Conservation (phyloP, 30 jellyfish, hydroid and myxozoan species). For the Cassiopea xamachana region DNA sequence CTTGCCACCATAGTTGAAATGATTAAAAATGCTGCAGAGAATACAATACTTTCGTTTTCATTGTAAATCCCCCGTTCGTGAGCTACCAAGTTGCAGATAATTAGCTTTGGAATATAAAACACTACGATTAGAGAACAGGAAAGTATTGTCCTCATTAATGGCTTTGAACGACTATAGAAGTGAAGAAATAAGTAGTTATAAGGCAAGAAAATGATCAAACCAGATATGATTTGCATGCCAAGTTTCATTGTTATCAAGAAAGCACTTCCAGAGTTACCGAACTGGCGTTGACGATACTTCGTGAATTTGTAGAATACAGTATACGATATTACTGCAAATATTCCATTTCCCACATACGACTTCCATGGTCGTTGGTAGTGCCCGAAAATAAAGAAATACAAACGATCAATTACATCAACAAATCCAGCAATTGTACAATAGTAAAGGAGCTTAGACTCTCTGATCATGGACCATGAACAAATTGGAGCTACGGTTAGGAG, state of each 20-base stretch:
- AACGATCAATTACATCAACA: conserved; percentile 2
- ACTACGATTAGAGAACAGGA: conserved; percentile 1
- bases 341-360: conserved; percentile 17
- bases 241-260: neutral
- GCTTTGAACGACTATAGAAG: neutral
- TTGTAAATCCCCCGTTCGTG: neutral
- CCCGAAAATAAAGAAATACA: conserved; percentile 9
- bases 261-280: neutral
- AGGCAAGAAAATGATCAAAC: neutral
- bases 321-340: neutral
- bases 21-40: neutral
- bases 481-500: neutral
- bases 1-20: neutral
- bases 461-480: conserved; percentile 13
- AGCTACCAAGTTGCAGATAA: neutral
- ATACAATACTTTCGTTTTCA: neutral
- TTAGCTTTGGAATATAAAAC: conserved; percentile 13
- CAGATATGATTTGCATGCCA: neutral
- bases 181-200: neutral
- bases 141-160: conserved; percentile 3
- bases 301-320: neutral
- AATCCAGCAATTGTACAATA: conserved; percentile 12
- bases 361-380: neutral
- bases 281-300: neutral
- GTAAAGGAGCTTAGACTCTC: neutral